A percentile compares a stretch with the other conserved stretches of the same genome.
Conservation (phyloP, 2,797 vertebrate species). For the Ibycter americanus region DNA sequence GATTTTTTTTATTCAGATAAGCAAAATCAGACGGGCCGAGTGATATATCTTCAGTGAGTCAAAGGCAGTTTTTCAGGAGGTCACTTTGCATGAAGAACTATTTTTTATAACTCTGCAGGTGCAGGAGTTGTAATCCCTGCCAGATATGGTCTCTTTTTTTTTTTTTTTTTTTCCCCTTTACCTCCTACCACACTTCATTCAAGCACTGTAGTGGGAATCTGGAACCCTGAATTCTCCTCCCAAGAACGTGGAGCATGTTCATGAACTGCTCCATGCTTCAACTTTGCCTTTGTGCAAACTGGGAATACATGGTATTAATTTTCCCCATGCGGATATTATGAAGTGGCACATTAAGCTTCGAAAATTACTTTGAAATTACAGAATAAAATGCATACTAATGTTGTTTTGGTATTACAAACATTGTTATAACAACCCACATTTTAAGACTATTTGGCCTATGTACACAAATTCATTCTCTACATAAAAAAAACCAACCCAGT, state of each 20-base stretch:
- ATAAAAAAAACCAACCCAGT: not conserved
- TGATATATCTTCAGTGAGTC: not conserved
- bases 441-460: not conserved
- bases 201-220: not conserved
- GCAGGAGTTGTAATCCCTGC: not conserved
- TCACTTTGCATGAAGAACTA: not conserved
- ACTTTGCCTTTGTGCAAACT: not conserved
- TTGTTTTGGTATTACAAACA: not conserved
- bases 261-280: not conserved
- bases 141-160: rapidly evolving
- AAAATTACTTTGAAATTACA: not conserved
- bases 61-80: not conserved
- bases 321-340: not conserved
- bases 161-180: not conserved
- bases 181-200: not conserved
- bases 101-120: not conserved
- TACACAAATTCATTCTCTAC: not conserved
- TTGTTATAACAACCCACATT: not conserved
- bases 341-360: not conserved
- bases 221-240: not conserved
- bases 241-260: not conserved
- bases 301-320: not conserved
- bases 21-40: not conserved
- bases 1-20: not conserved
- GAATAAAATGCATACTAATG: not conserved